These are phyloP conservation scores for Brachionus paranguensis DNA, from an alignment of 1,140 invertebrate species.

Conservation along the genomic window DNA sequence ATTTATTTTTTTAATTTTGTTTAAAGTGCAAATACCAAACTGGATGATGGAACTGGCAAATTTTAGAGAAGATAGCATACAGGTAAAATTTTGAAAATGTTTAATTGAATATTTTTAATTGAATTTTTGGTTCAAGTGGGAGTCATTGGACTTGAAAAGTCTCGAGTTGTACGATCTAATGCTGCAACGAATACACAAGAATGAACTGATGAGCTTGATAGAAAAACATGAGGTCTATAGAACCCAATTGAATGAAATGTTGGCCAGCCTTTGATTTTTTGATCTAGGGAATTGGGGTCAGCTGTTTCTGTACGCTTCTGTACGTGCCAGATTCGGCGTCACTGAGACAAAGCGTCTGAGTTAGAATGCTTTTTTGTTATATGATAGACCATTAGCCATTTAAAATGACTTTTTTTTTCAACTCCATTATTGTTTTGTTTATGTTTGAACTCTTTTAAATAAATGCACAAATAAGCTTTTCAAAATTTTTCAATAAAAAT, in stretches of 20 bases:
- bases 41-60: neutral
- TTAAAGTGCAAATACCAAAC: neutral
- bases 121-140: neutral
- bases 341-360: neutral
- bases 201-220: slow-evolving; percentile 8
- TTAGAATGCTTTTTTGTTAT: neutral
- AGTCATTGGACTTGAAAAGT: neutral
- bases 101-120: neutral
- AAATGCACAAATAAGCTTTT: too few relatives aligned
- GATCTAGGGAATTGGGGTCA: neutral
- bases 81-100: neutral
- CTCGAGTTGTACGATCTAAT: slow-evolving; percentile 6
- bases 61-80: neutral
- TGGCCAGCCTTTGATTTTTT: neutral
- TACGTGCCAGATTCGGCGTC: neutral
- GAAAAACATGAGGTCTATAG: neutral
- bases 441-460: neutral
- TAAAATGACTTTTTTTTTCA: neutral
- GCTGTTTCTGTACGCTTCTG: neutral
- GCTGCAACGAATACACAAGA: neutral
- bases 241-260: neutral
- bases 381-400: neutral
- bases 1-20: neutral
- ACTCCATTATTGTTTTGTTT: neutral
- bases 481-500: too few relatives aligned